Percentiles rank a stretch among this genome's conserved stretches.
Evolutionary conservation across 2,797 vertebrate species (phyloP).

Genomic region (Somateria mollissima): DNA sequence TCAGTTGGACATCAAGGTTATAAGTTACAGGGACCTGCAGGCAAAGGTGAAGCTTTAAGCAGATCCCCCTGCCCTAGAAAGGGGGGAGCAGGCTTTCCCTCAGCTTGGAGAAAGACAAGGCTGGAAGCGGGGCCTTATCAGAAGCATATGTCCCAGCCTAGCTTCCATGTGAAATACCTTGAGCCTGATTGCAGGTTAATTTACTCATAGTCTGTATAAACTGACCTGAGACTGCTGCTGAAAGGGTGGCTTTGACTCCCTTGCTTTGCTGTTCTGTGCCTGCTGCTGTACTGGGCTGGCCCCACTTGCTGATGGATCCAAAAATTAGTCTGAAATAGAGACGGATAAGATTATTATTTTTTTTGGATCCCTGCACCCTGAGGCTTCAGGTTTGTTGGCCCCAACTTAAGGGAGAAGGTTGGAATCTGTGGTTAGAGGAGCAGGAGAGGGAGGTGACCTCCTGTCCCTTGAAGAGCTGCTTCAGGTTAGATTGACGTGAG

Average conservation of each 20-base stretch:
- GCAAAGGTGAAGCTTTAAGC: neutral
- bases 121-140: neutral
- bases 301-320: neutral
- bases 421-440: neutral
- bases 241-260: neutral
- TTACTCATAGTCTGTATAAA: neutral
- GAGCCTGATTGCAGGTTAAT: neutral
- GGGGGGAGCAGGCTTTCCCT: neutral
- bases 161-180: neutral
- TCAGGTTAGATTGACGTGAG: neutral
- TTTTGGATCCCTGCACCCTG: neutral
- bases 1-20: neutral
- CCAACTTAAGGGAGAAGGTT: neutral
- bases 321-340: neutral
- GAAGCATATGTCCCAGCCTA: neutral
- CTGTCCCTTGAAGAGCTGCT: accelerated
- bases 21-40: accelerated
- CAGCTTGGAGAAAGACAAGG: neutral
- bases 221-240: neutral
- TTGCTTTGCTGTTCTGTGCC: neutral
- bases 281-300: neutral
- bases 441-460: neutral
- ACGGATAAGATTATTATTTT: neutral
- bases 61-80: neutral
- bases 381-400: neutral